Evolutionary conservation across 1,140 invertebrate genomes (phyloP).

Genomic region (Batillaria attramentaria): DNA sequence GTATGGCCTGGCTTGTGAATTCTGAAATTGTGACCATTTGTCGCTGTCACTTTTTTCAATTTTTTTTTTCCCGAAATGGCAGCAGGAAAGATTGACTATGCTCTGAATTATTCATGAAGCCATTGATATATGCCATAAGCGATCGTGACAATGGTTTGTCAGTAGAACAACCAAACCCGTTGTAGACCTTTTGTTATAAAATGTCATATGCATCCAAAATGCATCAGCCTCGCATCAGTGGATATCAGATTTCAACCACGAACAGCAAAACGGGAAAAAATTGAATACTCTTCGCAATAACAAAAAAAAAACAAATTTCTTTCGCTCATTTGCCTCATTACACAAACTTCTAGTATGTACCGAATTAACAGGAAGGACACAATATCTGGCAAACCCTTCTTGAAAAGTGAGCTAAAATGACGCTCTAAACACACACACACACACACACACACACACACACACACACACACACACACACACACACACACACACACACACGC

Average conservation of each 20-base stretch:
- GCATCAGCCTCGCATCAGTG: too few relatives aligned
- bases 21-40: too few relatives aligned
- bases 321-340: neutral
- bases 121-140: too few relatives aligned
- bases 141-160: too few relatives aligned
- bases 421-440: neutral
- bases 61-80: too few relatives aligned
- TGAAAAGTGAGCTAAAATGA: neutral
- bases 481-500: slow-evolving; percentile 14
- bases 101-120: too few relatives aligned
- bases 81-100: too few relatives aligned
- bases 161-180: too few relatives aligned
- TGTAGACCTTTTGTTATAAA: too few relatives aligned
- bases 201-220: too few relatives aligned
- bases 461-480: slow-evolving; percentile 17
- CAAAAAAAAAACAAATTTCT: neutral
- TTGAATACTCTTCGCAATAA: neutral
- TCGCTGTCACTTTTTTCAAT: too few relatives aligned
- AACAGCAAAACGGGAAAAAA: neutral
- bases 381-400: neutral
- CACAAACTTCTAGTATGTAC: neutral
- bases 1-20: too few relatives aligned
- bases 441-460: slow-evolving; percentile 18
- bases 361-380: neutral
- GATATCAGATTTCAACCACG: neutral